Percentiles rank a stretch among this genome's conserved stretches.
Conservation (phyloP, 2,888 invertebrate genomes). For the Eupeodes latifasciatus region DNA sequence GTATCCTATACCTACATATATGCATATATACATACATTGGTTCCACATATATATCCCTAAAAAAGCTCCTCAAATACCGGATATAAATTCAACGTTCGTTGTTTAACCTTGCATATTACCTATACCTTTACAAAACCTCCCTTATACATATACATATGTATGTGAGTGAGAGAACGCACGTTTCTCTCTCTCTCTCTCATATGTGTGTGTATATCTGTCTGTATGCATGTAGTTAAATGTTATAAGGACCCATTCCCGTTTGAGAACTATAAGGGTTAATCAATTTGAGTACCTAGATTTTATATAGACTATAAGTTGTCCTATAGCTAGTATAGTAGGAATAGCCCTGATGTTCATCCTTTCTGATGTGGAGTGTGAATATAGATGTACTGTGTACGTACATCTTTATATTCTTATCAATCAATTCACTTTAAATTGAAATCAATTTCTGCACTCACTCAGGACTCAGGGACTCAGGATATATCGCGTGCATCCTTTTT, state of each 20-base stretch:
- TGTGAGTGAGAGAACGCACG: constrained; percentile 3
- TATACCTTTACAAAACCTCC: not conserved
- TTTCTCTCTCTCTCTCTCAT: constrained; percentile 6
- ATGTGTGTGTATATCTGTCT: not conserved
- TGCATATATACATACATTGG: not conserved
- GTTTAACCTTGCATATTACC: not conserved
- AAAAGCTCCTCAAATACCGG: constrained; percentile 29
- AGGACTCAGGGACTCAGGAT: not conserved
- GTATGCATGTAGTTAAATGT: too few species aligned
- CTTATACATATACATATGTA: not conserved
- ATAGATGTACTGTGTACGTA: not conserved
- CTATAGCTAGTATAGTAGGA: too few species aligned
- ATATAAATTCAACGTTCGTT: constrained; percentile 10
- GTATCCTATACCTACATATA: not conserved
- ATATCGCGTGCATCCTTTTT: not conserved
- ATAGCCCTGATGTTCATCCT: too few species aligned
- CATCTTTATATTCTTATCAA: constrained; percentile 48
- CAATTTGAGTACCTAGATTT: constrained; percentile 16
- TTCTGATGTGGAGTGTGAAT: too few species aligned
- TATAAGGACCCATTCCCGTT: too few species aligned
- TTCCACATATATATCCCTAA: not conserved
- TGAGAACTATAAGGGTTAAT: constrained; percentile 9
- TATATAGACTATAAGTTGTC: constrained; percentile 14
- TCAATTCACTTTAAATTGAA: constrained; percentile 53
- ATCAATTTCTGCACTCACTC: constrained; percentile 23